A percentile compares a stretch with the other conserved stretches of the same genome.
phyloP scores from a whole-genome alignment of 2,797 vertebrate genomes.

The Sardinella longiceps region DNA sequence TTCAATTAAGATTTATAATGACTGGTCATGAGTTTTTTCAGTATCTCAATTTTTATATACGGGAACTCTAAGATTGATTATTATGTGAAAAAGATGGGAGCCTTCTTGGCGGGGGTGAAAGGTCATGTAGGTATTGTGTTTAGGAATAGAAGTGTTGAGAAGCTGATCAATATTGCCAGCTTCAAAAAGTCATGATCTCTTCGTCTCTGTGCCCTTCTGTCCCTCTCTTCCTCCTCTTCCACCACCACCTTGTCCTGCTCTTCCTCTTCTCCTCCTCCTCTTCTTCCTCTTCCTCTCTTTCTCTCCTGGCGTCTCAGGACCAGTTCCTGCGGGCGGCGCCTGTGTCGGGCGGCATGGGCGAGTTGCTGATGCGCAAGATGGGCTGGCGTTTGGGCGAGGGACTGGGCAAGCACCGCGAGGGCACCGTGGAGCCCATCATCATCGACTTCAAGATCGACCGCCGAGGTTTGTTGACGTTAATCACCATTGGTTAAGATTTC shows the following conservation, averaged over 20 bases:
- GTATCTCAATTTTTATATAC: neutral
- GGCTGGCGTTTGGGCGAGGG: constrained; percentile 97
- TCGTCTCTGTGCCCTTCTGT: constrained; percentile 38
- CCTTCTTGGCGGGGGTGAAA: neutral
- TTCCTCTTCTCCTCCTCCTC: constrained; percentile 37
- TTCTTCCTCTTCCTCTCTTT: constrained; percentile 14
- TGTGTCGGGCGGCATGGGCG: constrained; percentile 92
- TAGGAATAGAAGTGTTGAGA: neutral
- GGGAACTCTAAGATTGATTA: neutral
- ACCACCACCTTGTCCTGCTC: neutral
- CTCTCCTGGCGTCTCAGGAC: constrained; percentile 78
- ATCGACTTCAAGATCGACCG: constrained; percentile 98
- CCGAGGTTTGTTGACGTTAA: constrained; percentile 76
- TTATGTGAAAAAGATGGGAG: neutral
- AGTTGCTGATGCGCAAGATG: constrained; percentile 98
- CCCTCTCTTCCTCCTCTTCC: constrained; percentile 20
- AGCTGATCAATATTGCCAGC: neutral
- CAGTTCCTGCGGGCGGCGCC: constrained; percentile 96
- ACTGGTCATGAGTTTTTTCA: neutral
- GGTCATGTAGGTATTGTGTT: neutral
- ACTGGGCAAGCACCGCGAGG: constrained; percentile 93
- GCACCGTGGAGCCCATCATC: constrained; percentile 93
- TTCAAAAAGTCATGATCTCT: neutral
- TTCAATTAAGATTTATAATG: neutral
- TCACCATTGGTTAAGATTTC: too few species aligned